Base-by-base conservation (phyloP, 30 jellyfish, hydroid and myxozoan species). In the Calvadosia cruxmelitensis region DNA sequence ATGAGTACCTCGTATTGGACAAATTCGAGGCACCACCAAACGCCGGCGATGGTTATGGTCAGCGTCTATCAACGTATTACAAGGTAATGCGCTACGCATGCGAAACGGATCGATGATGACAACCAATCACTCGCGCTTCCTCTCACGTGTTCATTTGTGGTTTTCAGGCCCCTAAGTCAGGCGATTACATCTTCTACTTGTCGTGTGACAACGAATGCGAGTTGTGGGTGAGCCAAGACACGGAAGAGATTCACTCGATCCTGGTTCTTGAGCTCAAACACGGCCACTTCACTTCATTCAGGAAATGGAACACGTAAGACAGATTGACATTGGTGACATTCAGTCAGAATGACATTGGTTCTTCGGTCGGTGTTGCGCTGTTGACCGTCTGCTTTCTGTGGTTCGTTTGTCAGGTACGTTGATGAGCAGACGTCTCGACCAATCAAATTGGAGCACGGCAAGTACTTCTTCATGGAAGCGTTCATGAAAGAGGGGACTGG, bases 41-140 rank as follows among this genome's bases (percentile, higher is more conserved):
- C 66, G 98, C 95, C 1, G 98, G 95, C 1, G 98, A 90, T 69
- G 95, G 95, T 20, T 90, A 90, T 73, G 98, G 98, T 5, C 98
- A 90, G 52, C 66, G 98, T 20, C 75, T 90, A 7, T 81, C 95
- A 0, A 87, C 97, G 27, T 87, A 87, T 51, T 87, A 31, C 78
- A 82, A 85, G 78, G 97, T 87, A 33, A 63, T 65, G n/a, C n/a
- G n/a, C n/a, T 61, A 13, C 31, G 31, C 70, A 23, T 23, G 26
- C 7, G 49, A 28, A 42, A n/a, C n/a, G n/a, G n/a, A n/a, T n/a
- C n/a, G n/a, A n/a, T n/a, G n/a, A n/a, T n/a, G n/a, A n/a, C n/a
- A n/a, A n/a, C n/a, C n/a, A n/a, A n/a, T n/a, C n/a, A n/a, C n/a
- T n/a, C n/a, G n/a, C n/a, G n/a, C n/a, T n/a, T n/a, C n/a, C n/a